These are phyloP conservation scores for Laterallus jamaicensis DNA, from an alignment of 2,113 vertebrate species.

Conservation along the genomic window DNA sequence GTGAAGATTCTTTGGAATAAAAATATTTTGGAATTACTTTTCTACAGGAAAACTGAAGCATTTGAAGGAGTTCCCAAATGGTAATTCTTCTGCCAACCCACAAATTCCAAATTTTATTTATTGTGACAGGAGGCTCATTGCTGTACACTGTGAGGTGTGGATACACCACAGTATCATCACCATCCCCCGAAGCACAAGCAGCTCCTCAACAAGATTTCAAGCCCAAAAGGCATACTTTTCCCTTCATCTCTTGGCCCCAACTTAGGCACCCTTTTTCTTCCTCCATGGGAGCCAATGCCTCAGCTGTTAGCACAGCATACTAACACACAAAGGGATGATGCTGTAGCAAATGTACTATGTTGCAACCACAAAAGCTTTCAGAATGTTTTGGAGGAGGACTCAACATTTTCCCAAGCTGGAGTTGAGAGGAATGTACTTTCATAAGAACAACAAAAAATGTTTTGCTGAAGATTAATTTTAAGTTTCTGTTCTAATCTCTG, in stretches of 20 bases:
- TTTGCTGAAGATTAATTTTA: not conserved
- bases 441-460: not conserved
- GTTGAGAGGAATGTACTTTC: not conserved
- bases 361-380: not conserved
- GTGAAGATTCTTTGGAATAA: not conserved
- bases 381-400: not conserved
- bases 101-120: not conserved
- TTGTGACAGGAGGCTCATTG: not conserved
- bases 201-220: not conserved
- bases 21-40: not conserved
- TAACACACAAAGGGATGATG: rapidly evolving
- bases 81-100: not conserved
- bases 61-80: not conserved
- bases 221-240: not conserved
- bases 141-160: not conserved
- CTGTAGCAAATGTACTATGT: too few relatives aligned
- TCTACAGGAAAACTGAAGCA: not conserved
- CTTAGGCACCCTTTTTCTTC: not conserved
- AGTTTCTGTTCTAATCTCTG: not conserved
- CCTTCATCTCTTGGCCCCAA: not conserved
- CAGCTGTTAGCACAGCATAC: not conserved
- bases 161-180: not conserved
- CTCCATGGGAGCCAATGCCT: not conserved
- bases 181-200: rapidly evolving
- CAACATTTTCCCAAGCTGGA: not conserved